These are phyloP conservation scores for Psix sp. DNA, from an alignment of 1,140 invertebrate species.

Conservation along the genomic window DNA sequence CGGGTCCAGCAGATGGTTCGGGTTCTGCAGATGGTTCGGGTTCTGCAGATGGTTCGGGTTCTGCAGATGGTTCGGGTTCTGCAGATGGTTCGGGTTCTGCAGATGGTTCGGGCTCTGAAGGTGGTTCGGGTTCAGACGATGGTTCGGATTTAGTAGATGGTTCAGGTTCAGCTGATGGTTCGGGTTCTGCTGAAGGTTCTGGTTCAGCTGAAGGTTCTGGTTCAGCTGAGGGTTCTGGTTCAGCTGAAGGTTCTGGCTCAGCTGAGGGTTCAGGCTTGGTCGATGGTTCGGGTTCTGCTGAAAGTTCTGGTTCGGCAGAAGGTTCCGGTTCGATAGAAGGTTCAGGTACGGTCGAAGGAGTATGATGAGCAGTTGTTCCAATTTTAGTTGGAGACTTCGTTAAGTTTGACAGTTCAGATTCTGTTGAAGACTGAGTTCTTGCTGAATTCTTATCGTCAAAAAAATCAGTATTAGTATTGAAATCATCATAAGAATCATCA, in stretches of 20 bases:
- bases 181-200: conserved; percentile 48
- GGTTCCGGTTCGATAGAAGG: conserved; percentile 57
- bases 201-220: conserved; percentile 64
- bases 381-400: conserved; percentile 36
- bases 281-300: conserved; percentile 52
- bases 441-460: conserved; percentile 27
- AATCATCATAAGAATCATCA: conserved; percentile 20
- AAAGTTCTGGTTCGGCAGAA: conserved; percentile 26
- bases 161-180: conserved; percentile 51
- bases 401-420: conserved; percentile 51
- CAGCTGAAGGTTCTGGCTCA: conserved; percentile 52
- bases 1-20: conserved; percentile 43
- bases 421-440: conserved; percentile 36
- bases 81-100: neutral
- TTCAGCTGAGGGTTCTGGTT: conserved; percentile 60
- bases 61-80: neutral
- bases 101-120: conserved; percentile 59
- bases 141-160: conserved; percentile 61
- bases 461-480: conserved; percentile 21
- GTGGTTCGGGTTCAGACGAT: conserved; percentile 44
- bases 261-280: conserved; percentile 60
- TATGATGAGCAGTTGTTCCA: conserved; percentile 62
- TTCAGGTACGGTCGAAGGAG: conserved; percentile 59
- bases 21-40: conserved; percentile 23
- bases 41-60: conserved; percentile 24